phyloP scores from a whole-genome alignment of 1,140 invertebrate genomes.

The Drosophila eugracilis region DNA sequence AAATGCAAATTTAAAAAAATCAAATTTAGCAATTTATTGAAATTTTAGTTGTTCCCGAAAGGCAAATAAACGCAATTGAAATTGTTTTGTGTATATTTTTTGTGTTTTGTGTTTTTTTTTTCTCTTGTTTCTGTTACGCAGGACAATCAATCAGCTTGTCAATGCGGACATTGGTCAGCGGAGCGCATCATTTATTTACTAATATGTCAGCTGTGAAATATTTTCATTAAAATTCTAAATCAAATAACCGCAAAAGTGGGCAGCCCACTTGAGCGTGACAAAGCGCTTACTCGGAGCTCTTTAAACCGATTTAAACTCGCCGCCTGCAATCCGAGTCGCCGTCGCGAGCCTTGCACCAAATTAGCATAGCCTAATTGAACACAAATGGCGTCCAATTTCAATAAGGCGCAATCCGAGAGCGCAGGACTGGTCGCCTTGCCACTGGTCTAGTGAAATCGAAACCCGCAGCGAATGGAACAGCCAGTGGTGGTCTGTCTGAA shows the following conservation, averaged over 20 bases:
- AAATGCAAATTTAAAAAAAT: conserved; percentile 42
- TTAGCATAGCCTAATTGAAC: conserved; percentile 82
- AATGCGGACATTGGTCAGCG: conserved; percentile 18
- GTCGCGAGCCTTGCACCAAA: conserved; percentile 53
- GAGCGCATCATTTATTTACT: conserved; percentile 66
- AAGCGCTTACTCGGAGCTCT: background rate
- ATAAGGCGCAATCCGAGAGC: conserved; percentile 50
- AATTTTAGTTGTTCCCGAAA: conserved; percentile 48
- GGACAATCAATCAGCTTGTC: conserved; percentile 69
- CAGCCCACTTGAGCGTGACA: conserved; percentile 1
- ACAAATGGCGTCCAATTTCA: conserved; percentile 80
- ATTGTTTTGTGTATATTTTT: conserved; percentile 13
- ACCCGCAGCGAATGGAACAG: conserved; percentile 24
- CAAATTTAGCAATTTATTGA: conserved; percentile 58
- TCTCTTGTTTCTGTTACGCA: conserved; percentile 24
- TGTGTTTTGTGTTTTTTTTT: conserved; percentile 1
- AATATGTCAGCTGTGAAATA: conserved; percentile 70
- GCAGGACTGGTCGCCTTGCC: conserved; percentile 20
- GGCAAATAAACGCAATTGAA: conserved; percentile 50
- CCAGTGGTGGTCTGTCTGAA: conserved; percentile 21
- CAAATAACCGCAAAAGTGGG: conserved; percentile 51
- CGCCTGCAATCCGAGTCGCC: background rate
- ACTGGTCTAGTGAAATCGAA: conserved; percentile 62
- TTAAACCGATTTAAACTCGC: conserved; percentile 24
- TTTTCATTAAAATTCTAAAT: conserved; percentile 61